Evolutionary conservation across 2,888 invertebrate species (phyloP).

Genomic region (Archaeoteleia sp.): DNA sequence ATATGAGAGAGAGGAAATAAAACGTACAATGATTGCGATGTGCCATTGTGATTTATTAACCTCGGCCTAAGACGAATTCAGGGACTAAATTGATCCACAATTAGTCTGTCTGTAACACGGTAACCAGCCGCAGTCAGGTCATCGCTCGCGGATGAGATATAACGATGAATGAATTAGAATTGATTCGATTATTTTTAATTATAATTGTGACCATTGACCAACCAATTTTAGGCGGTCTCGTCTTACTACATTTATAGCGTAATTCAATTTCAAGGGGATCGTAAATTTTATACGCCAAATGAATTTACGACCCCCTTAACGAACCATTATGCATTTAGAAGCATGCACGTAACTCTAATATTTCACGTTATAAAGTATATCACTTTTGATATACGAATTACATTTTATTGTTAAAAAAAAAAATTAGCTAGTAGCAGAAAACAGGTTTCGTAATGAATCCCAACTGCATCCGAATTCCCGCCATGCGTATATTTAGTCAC

Average conservation of each 20-base stretch:
- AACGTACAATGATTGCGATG: slow-evolving; percentile 28
- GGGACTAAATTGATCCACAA: slow-evolving; percentile 69
- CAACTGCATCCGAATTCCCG: neutral
- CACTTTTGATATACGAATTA: neutral
- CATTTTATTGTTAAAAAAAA: too few relatives aligned
- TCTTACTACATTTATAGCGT: neutral
- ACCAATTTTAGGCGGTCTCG: slow-evolving; percentile 3
- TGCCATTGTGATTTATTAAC: slow-evolving; percentile 68
- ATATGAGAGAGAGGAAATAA: slow-evolving; percentile 38
- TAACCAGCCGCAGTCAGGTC: slow-evolving; percentile 55
- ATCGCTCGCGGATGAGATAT: slow-evolving; percentile 52
- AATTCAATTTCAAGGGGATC: slow-evolving; percentile 2
- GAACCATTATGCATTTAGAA: too few relatives aligned
- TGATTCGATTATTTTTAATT: slow-evolving; percentile 61
- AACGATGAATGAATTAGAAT: slow-evolving; percentile 63
- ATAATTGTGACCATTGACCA: slow-evolving; percentile 34
- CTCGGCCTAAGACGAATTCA: slow-evolving; percentile 65
- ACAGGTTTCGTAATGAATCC: neutral
- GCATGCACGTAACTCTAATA: too few relatives aligned
- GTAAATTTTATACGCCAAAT: too few relatives aligned
- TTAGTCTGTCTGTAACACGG: slow-evolving; percentile 61
- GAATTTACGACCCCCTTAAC: too few relatives aligned
- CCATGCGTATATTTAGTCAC: neutral
- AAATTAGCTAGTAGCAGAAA: too few relatives aligned
- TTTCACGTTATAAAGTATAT: too few relatives aligned